Conservation (phyloP, 1,140 invertebrate genomes). For the Drosophila nebulosa region DNA sequence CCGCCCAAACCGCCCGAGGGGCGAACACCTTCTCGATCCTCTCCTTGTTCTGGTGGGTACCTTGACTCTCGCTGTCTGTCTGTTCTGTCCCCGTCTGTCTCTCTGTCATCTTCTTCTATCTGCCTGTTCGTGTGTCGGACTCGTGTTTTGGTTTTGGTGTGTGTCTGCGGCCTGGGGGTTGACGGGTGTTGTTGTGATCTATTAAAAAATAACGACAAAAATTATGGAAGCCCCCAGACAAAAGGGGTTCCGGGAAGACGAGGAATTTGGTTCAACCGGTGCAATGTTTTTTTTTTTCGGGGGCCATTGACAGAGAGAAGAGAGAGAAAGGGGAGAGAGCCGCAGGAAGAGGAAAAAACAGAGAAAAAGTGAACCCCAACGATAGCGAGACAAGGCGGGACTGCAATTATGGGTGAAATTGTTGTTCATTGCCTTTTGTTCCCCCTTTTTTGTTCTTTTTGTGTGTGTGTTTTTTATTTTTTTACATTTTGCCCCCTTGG, state of each 20-base stretch:
- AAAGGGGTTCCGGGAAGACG: slow-evolving; percentile 67
- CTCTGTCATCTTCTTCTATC: slow-evolving; percentile 32
- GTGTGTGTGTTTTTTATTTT: slow-evolving; percentile 4
- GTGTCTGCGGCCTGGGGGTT: slow-evolving; percentile 33
- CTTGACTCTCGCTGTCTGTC: slow-evolving; percentile 7
- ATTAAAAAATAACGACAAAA: slow-evolving; percentile 78
- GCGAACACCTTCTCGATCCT: background rate
- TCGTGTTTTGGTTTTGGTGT: slow-evolving; percentile 20
- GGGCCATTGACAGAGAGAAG: slow-evolving; percentile 14
- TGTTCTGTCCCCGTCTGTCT: background rate
- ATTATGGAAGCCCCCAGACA: slow-evolving; percentile 72
- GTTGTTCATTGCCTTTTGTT: slow-evolving; percentile 55
- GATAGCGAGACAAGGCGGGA: too few relatives aligned
- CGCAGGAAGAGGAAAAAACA: too few relatives aligned
- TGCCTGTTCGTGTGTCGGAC: slow-evolving; percentile 38
- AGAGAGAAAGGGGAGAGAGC: too few relatives aligned
- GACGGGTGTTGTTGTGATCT: slow-evolving; percentile 72
- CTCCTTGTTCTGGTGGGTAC: slow-evolving; percentile 10
- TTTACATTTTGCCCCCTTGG: slow-evolving; percentile 9
- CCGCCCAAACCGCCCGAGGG: too few relatives aligned
- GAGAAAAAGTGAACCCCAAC: too few relatives aligned
- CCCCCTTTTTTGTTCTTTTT: background rate
- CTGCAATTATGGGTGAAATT: slow-evolving; percentile 19
- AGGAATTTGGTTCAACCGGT: slow-evolving; percentile 71
- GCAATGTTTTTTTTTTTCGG: slow-evolving; percentile 37